Evolutionary conservation across 2,113 vertebrate species (phyloP).

Genomic region (Cyanistes caeruleus): DNA sequence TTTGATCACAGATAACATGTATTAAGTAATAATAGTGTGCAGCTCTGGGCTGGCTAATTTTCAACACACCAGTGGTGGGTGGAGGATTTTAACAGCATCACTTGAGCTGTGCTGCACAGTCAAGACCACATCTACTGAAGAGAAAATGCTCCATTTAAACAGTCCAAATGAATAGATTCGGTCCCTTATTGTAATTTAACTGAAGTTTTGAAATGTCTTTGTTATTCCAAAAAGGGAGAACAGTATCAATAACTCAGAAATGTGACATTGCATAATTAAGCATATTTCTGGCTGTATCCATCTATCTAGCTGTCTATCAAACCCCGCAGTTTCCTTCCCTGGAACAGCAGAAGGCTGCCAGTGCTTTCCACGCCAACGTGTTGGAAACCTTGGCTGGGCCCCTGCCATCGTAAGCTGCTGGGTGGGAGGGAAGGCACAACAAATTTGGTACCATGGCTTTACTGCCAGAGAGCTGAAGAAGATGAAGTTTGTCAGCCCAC

Average conservation of each 20-base stretch:
- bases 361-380: neutral
- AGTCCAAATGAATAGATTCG: constrained; percentile 22
- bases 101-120: constrained; percentile 5
- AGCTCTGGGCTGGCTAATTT: constrained; percentile 47
- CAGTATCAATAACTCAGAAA: constrained; percentile 16
- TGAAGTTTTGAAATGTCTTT: constrained; percentile 36
- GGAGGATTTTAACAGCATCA: constrained; percentile 7
- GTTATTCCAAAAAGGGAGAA: constrained; percentile 13
- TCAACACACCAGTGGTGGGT: constrained; percentile 9
- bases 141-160: constrained; percentile 11
- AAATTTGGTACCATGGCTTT: neutral
- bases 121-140: constrained; percentile 13
- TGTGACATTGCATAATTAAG: constrained; percentile 36
- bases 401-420: neutral
- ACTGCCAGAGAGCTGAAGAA: neutral
- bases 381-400: neutral
- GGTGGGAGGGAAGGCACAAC: neutral
- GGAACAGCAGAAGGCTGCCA: neutral
- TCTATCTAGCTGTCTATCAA: neutral
- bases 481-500: neutral
- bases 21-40: constrained; percentile 18
- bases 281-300: neutral
- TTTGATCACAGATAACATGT: constrained; percentile 36
- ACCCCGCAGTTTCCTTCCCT: neutral
- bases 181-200: constrained; percentile 45